Evolutionary conservation across 2,888 invertebrate genomes (phyloP), one percentile per base, ranked within the genome.

Genomic region (Apodemia duryi): DNA sequence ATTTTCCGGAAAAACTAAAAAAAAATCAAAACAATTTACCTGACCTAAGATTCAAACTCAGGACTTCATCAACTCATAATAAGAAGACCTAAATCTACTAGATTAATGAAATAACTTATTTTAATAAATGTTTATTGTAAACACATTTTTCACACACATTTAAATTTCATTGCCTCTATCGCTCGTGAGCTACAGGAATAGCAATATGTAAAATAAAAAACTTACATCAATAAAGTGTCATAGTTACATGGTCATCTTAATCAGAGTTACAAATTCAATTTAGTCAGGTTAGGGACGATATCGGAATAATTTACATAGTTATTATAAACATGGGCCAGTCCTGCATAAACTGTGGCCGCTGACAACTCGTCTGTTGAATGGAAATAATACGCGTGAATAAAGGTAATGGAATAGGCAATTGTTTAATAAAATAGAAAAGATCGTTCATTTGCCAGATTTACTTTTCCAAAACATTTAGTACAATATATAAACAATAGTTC

Each of bases 261-360:
- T 88, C 84, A 85, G 84, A 86, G 87, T 84, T 86, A 88, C 89
- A 87, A 90, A 90, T 90, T 90, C 83, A 91, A 91, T 91, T 88
- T 87, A 78, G 82, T 75, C 79, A 74, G 77, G 76, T 75, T 77
- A 78, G 77, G 78, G 81, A 79, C 78, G 82, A 80, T 86, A 88
- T 88, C 83, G 83, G 84, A 83, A 85, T 84, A 84, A 91, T 91
- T 91, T 90, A 90, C 91, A 91, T 91, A 89, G 87, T 88, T 90
- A 90, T 91, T 89, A 88, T 90, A 88, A 88, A 87, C 90, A 88
- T 81, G 86, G 89, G 86, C 88, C 89, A 88, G 80, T 81, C 82
- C 85, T 84, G 88, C 85, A 86, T 88, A 86, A 88, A 85, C 85
- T 81, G 77, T 76, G 77, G 74, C 75, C 79, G 84, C 81, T 86